phyloP scores from a whole-genome alignment of 2,888 invertebrate species.

The Spodoptera picta region DNA sequence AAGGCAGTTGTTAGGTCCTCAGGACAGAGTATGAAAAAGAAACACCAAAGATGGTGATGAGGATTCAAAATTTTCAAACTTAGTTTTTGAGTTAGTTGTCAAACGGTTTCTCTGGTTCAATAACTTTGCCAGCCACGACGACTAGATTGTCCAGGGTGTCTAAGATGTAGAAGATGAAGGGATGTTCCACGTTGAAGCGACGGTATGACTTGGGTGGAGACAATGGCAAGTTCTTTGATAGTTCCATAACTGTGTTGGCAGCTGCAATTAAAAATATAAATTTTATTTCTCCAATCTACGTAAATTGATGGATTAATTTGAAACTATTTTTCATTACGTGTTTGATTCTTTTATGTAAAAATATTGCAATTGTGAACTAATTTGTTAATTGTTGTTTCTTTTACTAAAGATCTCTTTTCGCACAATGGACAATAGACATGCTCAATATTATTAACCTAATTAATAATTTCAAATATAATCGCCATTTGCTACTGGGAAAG shows the following conservation, averaged over 20 bases:
- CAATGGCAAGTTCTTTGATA: slow-evolving; percentile 75
- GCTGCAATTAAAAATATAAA: slow-evolving; percentile 58
- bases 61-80: slow-evolving; percentile 7
- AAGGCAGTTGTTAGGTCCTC: slow-evolving; percentile 28
- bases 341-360: too few relatives aligned
- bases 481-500: too few relatives aligned
- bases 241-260: slow-evolving; percentile 63
- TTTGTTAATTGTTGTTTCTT: too few relatives aligned
- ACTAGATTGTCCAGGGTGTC: slow-evolving; percentile 89
- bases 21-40: slow-evolving; percentile 39
- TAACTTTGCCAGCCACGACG: slow-evolving; percentile 89
- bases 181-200: slow-evolving; percentile 87
- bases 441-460: too few relatives aligned
- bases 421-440: too few relatives aligned
- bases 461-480: too few relatives aligned
- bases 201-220: slow-evolving; percentile 65
- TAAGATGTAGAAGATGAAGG: slow-evolving; percentile 90
- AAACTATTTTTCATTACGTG: too few relatives aligned
- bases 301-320: too few relatives aligned
- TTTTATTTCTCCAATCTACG: not conserved
- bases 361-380: too few relatives aligned
- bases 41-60: slow-evolving; percentile 30
- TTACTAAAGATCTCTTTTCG: too few relatives aligned
- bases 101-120: slow-evolving; percentile 77
- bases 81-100: slow-evolving; percentile 36